Percentiles rank a stretch among this genome's conserved stretches.
Evolutionary conservation across 2,888 invertebrate species (phyloP).

Genomic region (Andrena praecox): DNA sequence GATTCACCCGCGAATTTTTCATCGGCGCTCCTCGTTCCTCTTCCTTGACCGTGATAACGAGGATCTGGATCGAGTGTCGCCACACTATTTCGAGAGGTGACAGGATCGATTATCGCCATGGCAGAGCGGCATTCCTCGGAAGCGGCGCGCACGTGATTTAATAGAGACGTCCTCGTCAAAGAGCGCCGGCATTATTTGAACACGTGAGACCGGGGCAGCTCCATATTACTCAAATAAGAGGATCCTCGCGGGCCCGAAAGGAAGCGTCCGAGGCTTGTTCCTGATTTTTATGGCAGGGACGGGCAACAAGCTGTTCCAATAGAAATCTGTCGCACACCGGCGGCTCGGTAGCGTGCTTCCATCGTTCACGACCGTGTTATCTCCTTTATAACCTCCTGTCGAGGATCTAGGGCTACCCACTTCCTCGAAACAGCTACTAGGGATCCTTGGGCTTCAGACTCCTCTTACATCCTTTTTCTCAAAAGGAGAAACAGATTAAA

Average conservation of each 20-base stretch:
- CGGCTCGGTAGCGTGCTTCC: conserved; percentile 16
- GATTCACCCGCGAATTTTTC: conserved; percentile 9
- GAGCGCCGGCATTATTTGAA: conserved; percentile 56
- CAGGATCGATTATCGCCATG: conserved; percentile 43
- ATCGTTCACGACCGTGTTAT: conserved; percentile 51
- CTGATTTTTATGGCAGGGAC: conserved; percentile 65
- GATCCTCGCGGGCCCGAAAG: conserved; percentile 21
- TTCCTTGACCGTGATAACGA: conserved; percentile 52
- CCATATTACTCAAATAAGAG: conserved; percentile 64
- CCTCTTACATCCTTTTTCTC: conserved; percentile 6
- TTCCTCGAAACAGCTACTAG: not conserved
- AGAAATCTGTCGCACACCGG: conserved; percentile 49
- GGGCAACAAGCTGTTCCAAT: conserved; percentile 64
- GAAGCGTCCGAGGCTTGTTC: conserved; percentile 25
- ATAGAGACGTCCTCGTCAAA: conserved; percentile 22
- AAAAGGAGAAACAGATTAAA: not conserved
- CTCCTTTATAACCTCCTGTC: conserved; percentile 46
- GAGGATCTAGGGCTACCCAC: conserved; percentile 19
- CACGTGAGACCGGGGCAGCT: conserved; percentile 52
- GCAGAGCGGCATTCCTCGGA: conserved; percentile 29
- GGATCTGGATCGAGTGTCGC: conserved; percentile 46
- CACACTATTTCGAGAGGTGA: conserved; percentile 62
- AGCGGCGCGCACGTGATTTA: conserved; percentile 32
- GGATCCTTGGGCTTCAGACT: conserved; percentile 2
- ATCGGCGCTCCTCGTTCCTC: not conserved